Evolutionary conservation across 2,797 vertebrate genomes (phyloP).

Genomic region (Toxotes lorentzi): DNA sequence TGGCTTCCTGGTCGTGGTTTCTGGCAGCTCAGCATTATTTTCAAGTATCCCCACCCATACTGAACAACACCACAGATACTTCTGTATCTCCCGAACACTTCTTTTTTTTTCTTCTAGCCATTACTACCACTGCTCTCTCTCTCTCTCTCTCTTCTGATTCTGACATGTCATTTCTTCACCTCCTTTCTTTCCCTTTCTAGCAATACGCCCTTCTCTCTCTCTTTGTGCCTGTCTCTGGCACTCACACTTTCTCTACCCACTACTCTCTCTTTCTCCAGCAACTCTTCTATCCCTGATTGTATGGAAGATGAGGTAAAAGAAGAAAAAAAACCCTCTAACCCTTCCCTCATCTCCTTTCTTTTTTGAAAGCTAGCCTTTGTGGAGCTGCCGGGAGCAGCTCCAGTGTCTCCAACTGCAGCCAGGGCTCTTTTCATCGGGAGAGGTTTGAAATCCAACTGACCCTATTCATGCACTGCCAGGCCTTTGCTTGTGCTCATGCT

Average conservation of each 20-base stretch:
- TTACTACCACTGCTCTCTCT: neutral
- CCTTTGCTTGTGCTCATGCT: constrained; percentile 80
- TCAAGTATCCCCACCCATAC: neutral
- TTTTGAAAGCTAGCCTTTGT: constrained; percentile 86
- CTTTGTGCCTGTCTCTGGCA: constrained; percentile 40
- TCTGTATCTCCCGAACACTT: constrained; percentile 2
- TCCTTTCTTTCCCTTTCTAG: constrained; percentile 12
- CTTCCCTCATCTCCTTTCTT: constrained; percentile 74
- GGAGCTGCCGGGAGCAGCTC: constrained; percentile 80
- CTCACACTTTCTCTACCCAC: constrained; percentile 45
- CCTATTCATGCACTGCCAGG: constrained; percentile 87
- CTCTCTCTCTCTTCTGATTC: constrained; percentile 27
- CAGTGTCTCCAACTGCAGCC: constrained; percentile 81
- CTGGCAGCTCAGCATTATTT: constrained; percentile 9
- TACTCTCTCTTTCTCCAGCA: constrained; percentile 50
- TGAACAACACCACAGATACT: constrained; percentile 1
- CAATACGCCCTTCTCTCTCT: constrained; percentile 32
- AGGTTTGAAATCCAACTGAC: constrained; percentile 88
- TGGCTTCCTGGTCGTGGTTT: neutral
- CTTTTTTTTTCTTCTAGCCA: neutral
- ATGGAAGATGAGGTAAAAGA: constrained; percentile 78
- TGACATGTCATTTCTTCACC: constrained; percentile 30
- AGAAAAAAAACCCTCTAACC: constrained; percentile 56
- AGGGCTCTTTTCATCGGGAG: constrained; percentile 85
- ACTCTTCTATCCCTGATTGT: constrained; percentile 62